Base-by-base conservation (phyloP, 2,797 vertebrate species). In the Enteromius viviparus region DNA sequence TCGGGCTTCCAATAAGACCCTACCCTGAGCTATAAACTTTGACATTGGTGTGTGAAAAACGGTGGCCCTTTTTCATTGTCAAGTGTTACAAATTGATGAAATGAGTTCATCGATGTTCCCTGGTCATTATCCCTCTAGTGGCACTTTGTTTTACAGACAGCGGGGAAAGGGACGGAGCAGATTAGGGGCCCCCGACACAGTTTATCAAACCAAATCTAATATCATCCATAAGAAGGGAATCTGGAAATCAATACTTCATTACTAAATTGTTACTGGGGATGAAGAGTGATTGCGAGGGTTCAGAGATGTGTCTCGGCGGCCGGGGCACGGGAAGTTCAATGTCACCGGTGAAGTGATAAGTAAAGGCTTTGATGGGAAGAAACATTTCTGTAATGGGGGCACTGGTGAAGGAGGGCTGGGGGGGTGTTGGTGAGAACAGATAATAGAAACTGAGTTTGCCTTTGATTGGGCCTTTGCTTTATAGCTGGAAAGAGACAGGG, bases 181-280 rank as follows among this genome's bases (percentile, higher is more conserved):
- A 94, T 86, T 87, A 94, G 92, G 91, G 95, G 94, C 94, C 94
- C 93, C 91, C 82, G 82, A 92, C 93, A 97, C 97, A 97, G 97
- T 99, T 98, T 97, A 97, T 99, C 98, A 98, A 96, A 97, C 95
- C 95, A 96, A 97, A 97, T 97, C 97, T 97, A 97, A 97, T 97
- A 97, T 96, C 92, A 94, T 97, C 97, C 96, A 97, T 97, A 97
- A 97, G 96, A 96, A 95, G 96, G 93, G 96, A 98, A 98, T 98
- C 94, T 96, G 96, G 96, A 97, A 98, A 99, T 99, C 98, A 96
- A 99, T 99, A 99, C 97, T 99, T 99, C 98, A 98, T 99, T 98
- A 99, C 97, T 97, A 98, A 98, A 99, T 98, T 98, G 97, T 98
- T 97, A 96, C 96, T 94, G 95, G 96, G 95, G 96, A 96, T 96